Base-by-base conservation (phyloP, 2,797 vertebrate species). In the Acanthurus lineatus region DNA sequence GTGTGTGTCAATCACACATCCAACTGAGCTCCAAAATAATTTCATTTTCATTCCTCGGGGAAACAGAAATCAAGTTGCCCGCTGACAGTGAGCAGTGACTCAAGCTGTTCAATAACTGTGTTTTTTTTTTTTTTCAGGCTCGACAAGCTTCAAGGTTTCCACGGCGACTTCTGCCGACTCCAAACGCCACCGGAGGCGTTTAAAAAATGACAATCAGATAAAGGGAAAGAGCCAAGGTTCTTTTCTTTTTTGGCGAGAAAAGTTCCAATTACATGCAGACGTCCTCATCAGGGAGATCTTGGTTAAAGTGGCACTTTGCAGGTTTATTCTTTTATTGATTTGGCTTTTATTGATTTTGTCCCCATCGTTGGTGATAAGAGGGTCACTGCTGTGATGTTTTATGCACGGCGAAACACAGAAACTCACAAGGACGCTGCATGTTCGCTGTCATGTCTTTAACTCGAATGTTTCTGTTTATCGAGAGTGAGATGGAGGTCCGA, bases 61-160 rank as follows among this genome's bases (percentile, higher is more conserved):
- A 81, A 83, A 83, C 78, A 65, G 81, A 83, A 89, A 90, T 90
- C 86, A 82, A 88, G 87, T 91, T 86, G 82, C 79, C 42, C 3
- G 66, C 88, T 87, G 88, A 81, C 87, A 86, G 81, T 53, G 89
- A 89, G 85, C 66, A 51, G 75, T 56, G 89, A 79, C 77, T 90
- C 84, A 81, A 89, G 88, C 88, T 32, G 85, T 85, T 91, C 89
- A 75, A 81, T 82, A 90, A 79, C 76, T 56, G 84, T 1, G 74
- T 4, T 12, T 3, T 25, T 25, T 25, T 25, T 25, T 25, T 25
- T 25, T 25, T 25, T 3, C 25, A 54, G 68, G 53, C 57, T 73
- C 57, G 56, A 67, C 79, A 16, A 69, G 85, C 84, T 77, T 76
- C 77, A 2, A 63, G 79, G 60, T 79, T 79, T 63, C 76, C 82